A percentile compares a stretch with the other conserved stretches of the same genome.
These are phyloP conservation scores for Conchocele bisecta DNA, from an alignment of 2,888 invertebrate species.

Conservation along the genomic window DNA sequence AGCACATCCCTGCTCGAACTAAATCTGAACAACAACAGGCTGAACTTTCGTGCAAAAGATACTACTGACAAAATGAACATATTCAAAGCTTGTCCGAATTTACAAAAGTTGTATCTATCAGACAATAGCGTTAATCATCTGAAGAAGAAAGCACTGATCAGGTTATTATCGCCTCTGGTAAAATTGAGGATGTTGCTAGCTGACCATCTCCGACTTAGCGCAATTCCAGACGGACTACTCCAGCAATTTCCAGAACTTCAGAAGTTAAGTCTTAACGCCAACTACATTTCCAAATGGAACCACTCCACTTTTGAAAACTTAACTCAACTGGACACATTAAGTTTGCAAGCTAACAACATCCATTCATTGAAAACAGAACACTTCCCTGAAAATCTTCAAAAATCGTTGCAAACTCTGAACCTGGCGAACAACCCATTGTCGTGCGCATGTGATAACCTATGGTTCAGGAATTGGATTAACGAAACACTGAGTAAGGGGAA, in stretches of 20 bases:
- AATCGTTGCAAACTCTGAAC: neutral
- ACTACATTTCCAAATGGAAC: neutral
- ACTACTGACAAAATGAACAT: neutral
- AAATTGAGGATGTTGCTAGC: too few species aligned
- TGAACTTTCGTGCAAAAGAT: neutral
- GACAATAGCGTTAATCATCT: too few species aligned
- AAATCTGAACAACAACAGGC: neutral
- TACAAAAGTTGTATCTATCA: neutral
- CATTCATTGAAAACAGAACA: neutral
- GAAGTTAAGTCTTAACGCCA: neutral
- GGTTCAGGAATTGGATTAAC: slow-evolving; percentile 31
- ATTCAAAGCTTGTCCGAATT: neutral
- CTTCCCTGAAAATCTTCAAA: neutral
- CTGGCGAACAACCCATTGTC: slow-evolving; percentile 18
- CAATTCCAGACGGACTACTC: neutral
- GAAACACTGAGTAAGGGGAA: too few species aligned
- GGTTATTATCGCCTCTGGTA: slow-evolving; percentile 9
- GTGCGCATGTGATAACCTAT: slow-evolving; percentile 22
- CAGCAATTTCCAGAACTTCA: neutral
- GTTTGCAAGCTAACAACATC: slow-evolving; percentile 9
- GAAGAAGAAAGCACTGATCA: too few species aligned
- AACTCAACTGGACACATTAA: neutral
- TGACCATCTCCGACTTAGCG: neutral
- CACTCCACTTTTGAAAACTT: neutral
- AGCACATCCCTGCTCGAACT: neutral